These are phyloP conservation scores for cattle (Bos taurus) DNA, from an alignment of 2,113 vertebrate species.

Conservation along the genomic window ARS-UCD2.0 NC_037342.1:78704001-78704500, in stretches of 20 bases:
- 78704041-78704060: background rate
- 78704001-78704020: background rate
- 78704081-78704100: background rate
- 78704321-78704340: background rate
- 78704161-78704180: background rate
- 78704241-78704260: background rate
- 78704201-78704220: background rate
- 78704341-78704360: background rate
- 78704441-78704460: background rate
- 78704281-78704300: background rate
- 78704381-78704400: background rate
- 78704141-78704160: background rate
- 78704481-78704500: background rate
- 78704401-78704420: background rate
- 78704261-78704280: background rate
- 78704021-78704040: background rate
- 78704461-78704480: background rate
- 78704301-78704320: accelerated
- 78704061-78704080: background rate
- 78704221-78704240: background rate
- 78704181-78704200: background rate
- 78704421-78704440: background rate
- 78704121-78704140: background rate
- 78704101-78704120: background rate
- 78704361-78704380: background rate